Evolutionary conservation across 2,113 vertebrate species (phyloP).

Genomic region (Amia ocellicauda): DNA sequence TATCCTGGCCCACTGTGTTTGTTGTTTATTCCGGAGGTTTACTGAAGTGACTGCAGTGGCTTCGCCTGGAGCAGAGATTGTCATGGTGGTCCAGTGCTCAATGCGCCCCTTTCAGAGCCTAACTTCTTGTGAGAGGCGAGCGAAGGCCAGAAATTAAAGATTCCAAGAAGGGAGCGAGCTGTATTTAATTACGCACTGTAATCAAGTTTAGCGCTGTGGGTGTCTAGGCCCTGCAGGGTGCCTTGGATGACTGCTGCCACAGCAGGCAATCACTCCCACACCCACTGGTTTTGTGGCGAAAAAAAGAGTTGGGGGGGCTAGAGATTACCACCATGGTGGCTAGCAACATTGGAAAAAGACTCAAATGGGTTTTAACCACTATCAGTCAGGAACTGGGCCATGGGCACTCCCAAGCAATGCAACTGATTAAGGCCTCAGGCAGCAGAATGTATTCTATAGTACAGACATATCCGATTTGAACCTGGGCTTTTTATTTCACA

Average conservation of each 20-base stretch:
- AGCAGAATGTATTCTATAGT: no score
- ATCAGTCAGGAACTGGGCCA: no score
- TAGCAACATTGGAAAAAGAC: neutral
- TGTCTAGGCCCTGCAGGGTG: conserved; percentile 5
- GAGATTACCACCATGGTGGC: neutral
- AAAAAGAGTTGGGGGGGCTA: neutral
- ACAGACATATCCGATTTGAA: no score
- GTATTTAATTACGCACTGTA: conserved; percentile 18
- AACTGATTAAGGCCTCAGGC: no score
- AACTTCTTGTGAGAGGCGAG: conserved; percentile 7
- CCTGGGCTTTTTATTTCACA: no score
- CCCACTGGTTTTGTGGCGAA: neutral
- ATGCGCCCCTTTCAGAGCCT: neutral
- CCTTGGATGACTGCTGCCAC: neutral
- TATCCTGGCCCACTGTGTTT: neutral
- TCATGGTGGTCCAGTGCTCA: conserved; percentile 17
- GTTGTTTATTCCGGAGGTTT: conserved; percentile 5
- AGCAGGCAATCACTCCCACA: neutral
- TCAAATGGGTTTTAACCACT: no score
- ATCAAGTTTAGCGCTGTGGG: conserved; percentile 8
- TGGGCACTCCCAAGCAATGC: no score
- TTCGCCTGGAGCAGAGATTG: neutral
- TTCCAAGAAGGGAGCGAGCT: conserved; percentile 1
- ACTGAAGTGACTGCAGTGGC: neutral
- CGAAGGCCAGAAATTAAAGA: conserved; percentile 18